Evolutionary conservation across 2,797 vertebrate species (phyloP), one percentile per base, ranked within the genome.

Genomic region (Rhinogobio ventralis): DNA sequence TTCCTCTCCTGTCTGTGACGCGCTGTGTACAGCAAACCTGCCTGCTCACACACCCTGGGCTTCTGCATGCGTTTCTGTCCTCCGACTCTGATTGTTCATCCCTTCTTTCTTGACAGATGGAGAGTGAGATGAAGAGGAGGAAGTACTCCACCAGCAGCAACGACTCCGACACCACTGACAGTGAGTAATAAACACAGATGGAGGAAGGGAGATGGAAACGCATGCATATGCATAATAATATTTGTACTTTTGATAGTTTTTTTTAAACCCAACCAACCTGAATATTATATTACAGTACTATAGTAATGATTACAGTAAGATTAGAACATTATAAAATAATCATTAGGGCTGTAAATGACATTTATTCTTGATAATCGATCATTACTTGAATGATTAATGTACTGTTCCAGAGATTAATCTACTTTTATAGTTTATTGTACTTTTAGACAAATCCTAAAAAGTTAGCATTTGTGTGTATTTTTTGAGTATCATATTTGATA

Each of bases 61-160:
- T 23, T 28, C 57, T 51, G 28, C 14, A 28, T 23, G 25, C 23
- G 33, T 66, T 49, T 45, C n/a, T 33, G 72, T 25, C 71, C 13
- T 60, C 53, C 8, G 67, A 25, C 15, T 80, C 33, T 81, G 53
- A 33, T 76, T 28, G 42, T 25, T 57, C 17, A 51, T 80, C 42
- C 75, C n/a, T 85, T 84, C 23, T 79, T 72, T 86, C 30, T 15
- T 71, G n/a, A 90, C 96, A 98, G 97, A 99, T 98, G 97, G 97
- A 98, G 94, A 95, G 90, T 86, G 94, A 95, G 95, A 97, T 96
- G 93, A 99, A 99, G 96, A 96, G 96, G 94, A 96, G 97, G 91
- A 99, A 98, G 94, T 98, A 98, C 93, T 99, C 98, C 91, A 95
- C 97, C 91, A 99, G 98, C 96, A 99, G 98, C 91, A 98, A 98